These are phyloP conservation scores for Artibeus lituratus DNA, from an alignment of 2,797 vertebrate genomes.

Conservation along the genomic window DNA sequence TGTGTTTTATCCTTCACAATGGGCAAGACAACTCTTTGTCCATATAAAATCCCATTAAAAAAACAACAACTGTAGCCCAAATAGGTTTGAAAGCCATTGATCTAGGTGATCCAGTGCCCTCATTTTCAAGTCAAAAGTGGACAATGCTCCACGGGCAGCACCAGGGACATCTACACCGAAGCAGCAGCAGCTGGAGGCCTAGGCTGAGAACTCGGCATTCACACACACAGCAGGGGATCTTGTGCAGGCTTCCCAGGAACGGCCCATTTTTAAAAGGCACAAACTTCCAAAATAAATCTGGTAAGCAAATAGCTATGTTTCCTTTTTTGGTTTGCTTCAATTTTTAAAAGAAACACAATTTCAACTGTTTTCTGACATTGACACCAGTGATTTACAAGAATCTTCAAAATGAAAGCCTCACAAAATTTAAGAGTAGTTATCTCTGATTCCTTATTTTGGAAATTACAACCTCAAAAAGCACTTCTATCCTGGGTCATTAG, in stretches of 20 bases:
- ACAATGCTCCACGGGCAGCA: not conserved
- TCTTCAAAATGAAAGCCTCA: constrained; percentile 16
- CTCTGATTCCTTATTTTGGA: not conserved
- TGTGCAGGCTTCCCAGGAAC: not conserved
- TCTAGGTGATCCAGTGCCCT: not conserved
- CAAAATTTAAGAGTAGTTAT: constrained; percentile 22
- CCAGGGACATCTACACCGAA: not conserved
- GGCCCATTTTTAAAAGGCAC: not conserved
- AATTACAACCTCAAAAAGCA: not conserved
- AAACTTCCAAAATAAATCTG: constrained; percentile 12
- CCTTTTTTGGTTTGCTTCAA: not conserved
- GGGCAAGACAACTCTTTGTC: not conserved
- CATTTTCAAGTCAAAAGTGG: not conserved
- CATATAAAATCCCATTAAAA: not conserved
- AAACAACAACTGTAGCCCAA: not conserved
- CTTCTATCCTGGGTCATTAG: not conserved
- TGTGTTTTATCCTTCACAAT: not conserved
- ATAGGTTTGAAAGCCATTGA: not conserved
- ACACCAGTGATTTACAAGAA: not conserved
- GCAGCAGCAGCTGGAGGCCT: not conserved
- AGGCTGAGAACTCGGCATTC: not conserved
- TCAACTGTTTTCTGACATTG: not conserved
- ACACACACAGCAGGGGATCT: not conserved
- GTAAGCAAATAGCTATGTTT: not conserved
- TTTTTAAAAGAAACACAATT: constrained; percentile 5